These are phyloP conservation scores for Pagetopsis macropterus DNA, from an alignment of 2,797 vertebrate genomes.

Conservation along the genomic window DNA sequence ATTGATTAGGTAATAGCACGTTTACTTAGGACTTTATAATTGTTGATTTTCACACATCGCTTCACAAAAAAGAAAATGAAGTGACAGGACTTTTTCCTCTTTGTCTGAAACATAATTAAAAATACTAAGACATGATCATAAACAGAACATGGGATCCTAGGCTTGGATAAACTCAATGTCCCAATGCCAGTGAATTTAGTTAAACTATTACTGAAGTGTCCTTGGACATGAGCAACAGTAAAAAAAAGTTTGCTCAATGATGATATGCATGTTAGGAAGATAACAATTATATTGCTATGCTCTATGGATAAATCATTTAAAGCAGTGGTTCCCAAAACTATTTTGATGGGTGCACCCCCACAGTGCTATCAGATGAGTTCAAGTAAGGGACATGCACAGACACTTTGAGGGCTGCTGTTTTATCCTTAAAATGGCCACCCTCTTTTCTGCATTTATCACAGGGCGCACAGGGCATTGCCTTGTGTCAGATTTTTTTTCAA, in stretches of 20 bases:
- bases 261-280: neutral
- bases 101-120: neutral
- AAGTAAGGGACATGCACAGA: too few relatives aligned
- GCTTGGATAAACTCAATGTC: neutral
- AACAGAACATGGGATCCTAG: neutral
- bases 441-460: too few relatives aligned
- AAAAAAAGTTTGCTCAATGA: neutral
- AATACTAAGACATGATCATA: neutral
- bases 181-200: neutral
- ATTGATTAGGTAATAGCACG: conserved; percentile 9
- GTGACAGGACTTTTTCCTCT: neutral
- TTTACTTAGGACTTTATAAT: conserved; percentile 1
- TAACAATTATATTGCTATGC: neutral
- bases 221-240: neutral
- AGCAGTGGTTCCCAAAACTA: neutral
- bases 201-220: neutral
- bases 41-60: conserved; percentile 5
- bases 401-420: too few relatives aligned
- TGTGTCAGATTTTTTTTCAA: too few relatives aligned
- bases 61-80: neutral
- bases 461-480: too few relatives aligned
- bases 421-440: too few relatives aligned
- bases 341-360: neutral
- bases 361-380: neutral
- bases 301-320: neutral